phyloP scores from a whole-genome alignment of 2,797 vertebrate species.

The Enteromius anoplus region DNA sequence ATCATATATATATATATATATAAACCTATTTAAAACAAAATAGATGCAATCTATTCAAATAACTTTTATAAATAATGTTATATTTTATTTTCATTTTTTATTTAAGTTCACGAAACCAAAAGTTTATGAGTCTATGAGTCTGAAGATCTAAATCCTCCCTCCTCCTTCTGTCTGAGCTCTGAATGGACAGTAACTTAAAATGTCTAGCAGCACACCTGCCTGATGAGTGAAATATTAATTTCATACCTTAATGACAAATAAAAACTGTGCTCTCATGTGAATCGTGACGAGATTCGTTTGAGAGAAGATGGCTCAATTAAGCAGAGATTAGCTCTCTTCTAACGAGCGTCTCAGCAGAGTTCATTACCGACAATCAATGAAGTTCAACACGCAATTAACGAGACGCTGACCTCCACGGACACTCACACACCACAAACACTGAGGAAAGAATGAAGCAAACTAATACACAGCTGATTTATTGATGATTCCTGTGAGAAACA shows the following conservation, averaged over 20 bases:
- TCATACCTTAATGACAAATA: background rate
- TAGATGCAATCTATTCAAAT: background rate
- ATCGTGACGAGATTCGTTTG: background rate
- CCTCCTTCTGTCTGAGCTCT: background rate
- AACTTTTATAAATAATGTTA: background rate
- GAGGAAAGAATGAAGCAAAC: background rate
- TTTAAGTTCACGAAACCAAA: no score
- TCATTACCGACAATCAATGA: constrained; percentile 74
- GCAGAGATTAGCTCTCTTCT: constrained; percentile 64
- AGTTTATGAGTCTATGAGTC: no score
- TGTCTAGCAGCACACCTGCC: background rate
- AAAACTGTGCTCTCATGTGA: background rate
- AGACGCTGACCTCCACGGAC: background rate
- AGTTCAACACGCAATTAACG: constrained; percentile 64
- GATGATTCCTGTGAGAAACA: background rate
- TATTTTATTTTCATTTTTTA: background rate
- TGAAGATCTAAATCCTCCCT: no score
- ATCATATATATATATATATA: no score
- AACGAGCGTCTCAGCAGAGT: constrained; percentile 65
- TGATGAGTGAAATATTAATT: background rate
- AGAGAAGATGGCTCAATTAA: background rate
- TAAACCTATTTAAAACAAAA: background rate
- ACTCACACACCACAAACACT: background rate
- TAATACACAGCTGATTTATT: background rate
- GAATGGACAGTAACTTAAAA: background rate